phyloP scores from a whole-genome alignment of 1,140 invertebrate species.

The Hormaphis cornu region DNA sequence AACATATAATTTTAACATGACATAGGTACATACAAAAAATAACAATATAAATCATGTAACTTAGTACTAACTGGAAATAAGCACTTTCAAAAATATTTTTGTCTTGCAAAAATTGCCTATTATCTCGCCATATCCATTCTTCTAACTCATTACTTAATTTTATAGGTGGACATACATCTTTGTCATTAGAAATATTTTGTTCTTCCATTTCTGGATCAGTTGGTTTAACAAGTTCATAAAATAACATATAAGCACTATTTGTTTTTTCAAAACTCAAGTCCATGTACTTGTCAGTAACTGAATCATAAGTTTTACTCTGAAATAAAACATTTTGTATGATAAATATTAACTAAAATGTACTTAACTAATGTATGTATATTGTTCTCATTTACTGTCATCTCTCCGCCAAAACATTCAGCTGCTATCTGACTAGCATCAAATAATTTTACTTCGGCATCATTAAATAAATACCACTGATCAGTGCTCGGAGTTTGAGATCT shows the following conservation, averaged over 20 bases:
- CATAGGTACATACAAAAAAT: too few relatives aligned
- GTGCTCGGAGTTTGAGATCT: conserved; percentile 50
- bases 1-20: conserved; percentile 34
- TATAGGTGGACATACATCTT: conserved; percentile 41
- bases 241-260: conserved; percentile 94
- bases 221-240: conserved; percentile 64
- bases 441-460: conserved; percentile 91
- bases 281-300: conserved; percentile 92
- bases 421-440: conserved; percentile 91
- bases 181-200: conserved; percentile 35
- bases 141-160: conserved; percentile 69
- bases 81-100: conserved; percentile 93
- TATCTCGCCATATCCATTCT: conserved; percentile 92
- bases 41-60: neutral
- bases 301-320: conserved; percentile 91
- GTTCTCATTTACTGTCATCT: conserved; percentile 89
- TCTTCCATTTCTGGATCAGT: conserved; percentile 31
- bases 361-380: conserved; percentile 34
- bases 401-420: conserved; percentile 90
- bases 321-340: conserved; percentile 39
- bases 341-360: conserved; percentile 1
- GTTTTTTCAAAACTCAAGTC: conserved; percentile 96
- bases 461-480: conserved; percentile 90
- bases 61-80: conserved; percentile 80
- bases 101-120: conserved; percentile 87